Evolutionary conservation across 1,140 invertebrate species (phyloP).

Genomic region (Trypoxylus dichotomus): DNA sequence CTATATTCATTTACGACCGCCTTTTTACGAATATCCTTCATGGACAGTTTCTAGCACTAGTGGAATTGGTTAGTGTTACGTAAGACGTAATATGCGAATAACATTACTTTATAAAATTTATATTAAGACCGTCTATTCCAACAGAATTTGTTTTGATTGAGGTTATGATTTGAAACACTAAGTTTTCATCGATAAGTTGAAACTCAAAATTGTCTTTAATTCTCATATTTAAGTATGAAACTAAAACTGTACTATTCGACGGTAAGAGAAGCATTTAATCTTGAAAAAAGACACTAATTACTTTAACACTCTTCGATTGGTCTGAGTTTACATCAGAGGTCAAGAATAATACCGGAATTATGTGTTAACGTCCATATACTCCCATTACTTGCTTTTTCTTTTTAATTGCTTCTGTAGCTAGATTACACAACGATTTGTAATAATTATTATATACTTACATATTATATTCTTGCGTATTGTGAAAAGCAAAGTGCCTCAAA

Average conservation of each 20-base stretch:
- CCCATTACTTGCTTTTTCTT: slow-evolving; percentile 14
- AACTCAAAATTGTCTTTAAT: slow-evolving; percentile 16
- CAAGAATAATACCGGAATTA: not conserved
- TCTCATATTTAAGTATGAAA: not conserved
- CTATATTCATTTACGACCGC: not conserved
- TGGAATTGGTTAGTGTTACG: not conserved
- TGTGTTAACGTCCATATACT: not conserved
- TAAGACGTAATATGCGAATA: not conserved
- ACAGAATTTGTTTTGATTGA: slow-evolving; percentile 1
- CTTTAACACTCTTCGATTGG: not conserved
- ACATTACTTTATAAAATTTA: slow-evolving; percentile 5
- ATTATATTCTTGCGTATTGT: no score
- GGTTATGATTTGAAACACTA: not conserved
- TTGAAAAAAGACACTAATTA: not conserved
- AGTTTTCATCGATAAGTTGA: not conserved
- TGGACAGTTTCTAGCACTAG: slow-evolving; percentile 14
- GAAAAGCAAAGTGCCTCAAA: no score
- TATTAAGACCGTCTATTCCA: slow-evolving; percentile 5
- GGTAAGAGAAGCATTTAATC: not conserved
- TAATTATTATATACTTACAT: no score
- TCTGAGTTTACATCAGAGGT: not conserved
- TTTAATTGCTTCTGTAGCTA: not conserved
- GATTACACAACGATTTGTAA: slow-evolving; percentile 24
- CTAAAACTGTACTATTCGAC: not conserved
- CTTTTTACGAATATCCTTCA: not conserved